These are phyloP conservation scores for Heptranchias perlo DNA, from an alignment of 2,113 vertebrate species.

Conservation along the genomic window DNA sequence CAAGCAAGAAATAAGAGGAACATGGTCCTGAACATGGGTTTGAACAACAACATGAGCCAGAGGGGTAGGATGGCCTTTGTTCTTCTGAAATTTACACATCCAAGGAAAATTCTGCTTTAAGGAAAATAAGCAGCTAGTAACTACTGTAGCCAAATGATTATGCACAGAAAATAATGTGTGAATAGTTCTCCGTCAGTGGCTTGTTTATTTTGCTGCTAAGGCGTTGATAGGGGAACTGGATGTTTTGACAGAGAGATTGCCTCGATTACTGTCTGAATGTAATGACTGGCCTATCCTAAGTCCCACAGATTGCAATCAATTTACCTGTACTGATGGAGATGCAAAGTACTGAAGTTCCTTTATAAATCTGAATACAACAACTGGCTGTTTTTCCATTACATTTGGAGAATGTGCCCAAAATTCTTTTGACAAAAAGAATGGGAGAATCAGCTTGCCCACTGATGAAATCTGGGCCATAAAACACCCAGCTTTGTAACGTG, in stretches of 20 bases:
- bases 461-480: not conserved
- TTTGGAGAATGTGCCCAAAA: not conserved
- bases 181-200: conserved; percentile 2
- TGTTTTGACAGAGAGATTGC: conserved; percentile 25
- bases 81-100: not conserved
- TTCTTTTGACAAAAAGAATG: conserved; percentile 18
- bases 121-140: conserved; percentile 12
- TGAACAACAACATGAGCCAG: not conserved
- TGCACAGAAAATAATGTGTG: conserved; percentile 15
- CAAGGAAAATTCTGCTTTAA: conserved; percentile 21
- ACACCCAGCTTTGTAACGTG: not conserved
- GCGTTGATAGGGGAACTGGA: conserved; percentile 19
- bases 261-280: not conserved
- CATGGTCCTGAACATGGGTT: not conserved
- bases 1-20: conserved; percentile 22
- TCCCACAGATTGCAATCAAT: conserved; percentile 30
- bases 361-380: not conserved
- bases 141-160: conserved; percentile 8
- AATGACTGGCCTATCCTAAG: not conserved
- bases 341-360: not conserved
- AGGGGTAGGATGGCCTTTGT: not conserved
- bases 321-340: not conserved
- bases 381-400: conserved; percentile 1
- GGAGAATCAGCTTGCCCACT: not conserved
- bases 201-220: conserved; percentile 23